These are phyloP conservation scores for Rhynchomys soricoides DNA, from an alignment of 2,113 vertebrate genomes.

Conservation along the genomic window DNA sequence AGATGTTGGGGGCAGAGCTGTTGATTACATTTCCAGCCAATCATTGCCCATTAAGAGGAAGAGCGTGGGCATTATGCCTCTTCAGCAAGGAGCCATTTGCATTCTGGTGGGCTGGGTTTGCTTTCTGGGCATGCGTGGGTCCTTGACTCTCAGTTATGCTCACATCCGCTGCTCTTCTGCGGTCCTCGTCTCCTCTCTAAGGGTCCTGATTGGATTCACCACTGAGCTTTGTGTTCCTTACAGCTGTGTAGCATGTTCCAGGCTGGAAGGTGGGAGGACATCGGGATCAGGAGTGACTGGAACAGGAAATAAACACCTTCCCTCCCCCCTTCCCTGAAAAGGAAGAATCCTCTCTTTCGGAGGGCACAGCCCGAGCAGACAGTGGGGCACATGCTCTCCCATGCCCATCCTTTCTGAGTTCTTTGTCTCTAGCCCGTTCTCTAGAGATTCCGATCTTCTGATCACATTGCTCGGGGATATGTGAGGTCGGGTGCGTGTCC, in stretches of 20 bases:
- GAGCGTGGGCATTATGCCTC: conserved; percentile 82
- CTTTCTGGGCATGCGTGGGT: conserved; percentile 65
- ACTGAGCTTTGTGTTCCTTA: conserved; percentile 73
- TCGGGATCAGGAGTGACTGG: not conserved
- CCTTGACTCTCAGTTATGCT: conserved; percentile 76
- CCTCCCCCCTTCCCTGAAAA: not conserved
- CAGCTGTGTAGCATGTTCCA: conserved; percentile 66
- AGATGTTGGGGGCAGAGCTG: conserved; percentile 84
- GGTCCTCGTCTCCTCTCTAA: conserved; percentile 63
- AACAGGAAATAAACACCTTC: not conserved
- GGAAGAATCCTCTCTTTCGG: not conserved
- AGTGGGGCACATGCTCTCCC: fast-evolving
- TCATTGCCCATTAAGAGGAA: conserved; percentile 84
- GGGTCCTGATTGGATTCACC: conserved; percentile 82
- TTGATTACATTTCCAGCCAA: conserved; percentile 85
- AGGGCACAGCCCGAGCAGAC: not conserved
- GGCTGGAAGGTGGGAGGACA: conserved; percentile 59
- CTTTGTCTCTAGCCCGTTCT: not conserved
- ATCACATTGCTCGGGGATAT: not conserved
- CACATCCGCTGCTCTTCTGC: conserved; percentile 76
- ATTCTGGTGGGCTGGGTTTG: conserved; percentile 78
- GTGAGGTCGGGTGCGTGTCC: not conserved
- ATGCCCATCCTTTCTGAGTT: not conserved
- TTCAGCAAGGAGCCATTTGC: conserved; percentile 80
- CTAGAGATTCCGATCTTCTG: not conserved